phyloP scores from a whole-genome alignment of 1,140 invertebrate genomes.

The Plutomurus gul region DNA sequence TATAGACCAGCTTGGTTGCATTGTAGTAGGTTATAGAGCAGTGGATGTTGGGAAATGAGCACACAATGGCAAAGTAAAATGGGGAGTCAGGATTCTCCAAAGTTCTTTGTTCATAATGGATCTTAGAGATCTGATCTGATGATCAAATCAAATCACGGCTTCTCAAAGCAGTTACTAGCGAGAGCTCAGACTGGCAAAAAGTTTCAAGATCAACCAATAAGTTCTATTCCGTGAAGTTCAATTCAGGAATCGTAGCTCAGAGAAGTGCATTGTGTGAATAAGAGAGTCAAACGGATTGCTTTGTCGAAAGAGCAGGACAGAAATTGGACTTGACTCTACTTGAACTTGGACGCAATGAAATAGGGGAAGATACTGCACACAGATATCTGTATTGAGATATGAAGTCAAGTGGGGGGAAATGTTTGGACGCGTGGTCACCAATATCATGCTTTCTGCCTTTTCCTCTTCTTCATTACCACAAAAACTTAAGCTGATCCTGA shows the following conservation, averaged over 20 bases:
- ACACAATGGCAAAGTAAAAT: slow-evolving; percentile 1
- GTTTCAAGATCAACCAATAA: neutral
- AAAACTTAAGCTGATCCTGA: too few relatives aligned
- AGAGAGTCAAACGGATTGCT: too few relatives aligned
- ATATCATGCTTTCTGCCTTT: neutral
- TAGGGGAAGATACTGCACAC: neutral
- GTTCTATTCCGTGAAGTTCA: too few relatives aligned
- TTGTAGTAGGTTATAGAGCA: too few relatives aligned
- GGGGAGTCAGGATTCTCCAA: neutral
- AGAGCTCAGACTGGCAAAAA: neutral
- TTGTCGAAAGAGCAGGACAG: neutral
- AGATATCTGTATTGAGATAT: slow-evolving; percentile 16
- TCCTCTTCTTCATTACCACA: neutral
- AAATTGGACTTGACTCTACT: neutral
- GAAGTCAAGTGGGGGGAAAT: slow-evolving; percentile 15
- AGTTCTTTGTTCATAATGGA: slow-evolving; percentile 6
- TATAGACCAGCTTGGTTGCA: too few relatives aligned
- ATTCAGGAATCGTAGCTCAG: too few relatives aligned
- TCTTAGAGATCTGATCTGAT: neutral
- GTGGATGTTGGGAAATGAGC: neutral
- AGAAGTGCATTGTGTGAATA: too few relatives aligned
- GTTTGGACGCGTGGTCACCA: neutral
- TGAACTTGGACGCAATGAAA: neutral
- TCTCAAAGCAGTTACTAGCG: neutral
- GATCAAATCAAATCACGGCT: slow-evolving; percentile 1